Evolutionary conservation across 2,888 invertebrate species (phyloP), one percentile per base, ranked within the genome.

Genomic region (Yponomeuta evonymella): DNA sequence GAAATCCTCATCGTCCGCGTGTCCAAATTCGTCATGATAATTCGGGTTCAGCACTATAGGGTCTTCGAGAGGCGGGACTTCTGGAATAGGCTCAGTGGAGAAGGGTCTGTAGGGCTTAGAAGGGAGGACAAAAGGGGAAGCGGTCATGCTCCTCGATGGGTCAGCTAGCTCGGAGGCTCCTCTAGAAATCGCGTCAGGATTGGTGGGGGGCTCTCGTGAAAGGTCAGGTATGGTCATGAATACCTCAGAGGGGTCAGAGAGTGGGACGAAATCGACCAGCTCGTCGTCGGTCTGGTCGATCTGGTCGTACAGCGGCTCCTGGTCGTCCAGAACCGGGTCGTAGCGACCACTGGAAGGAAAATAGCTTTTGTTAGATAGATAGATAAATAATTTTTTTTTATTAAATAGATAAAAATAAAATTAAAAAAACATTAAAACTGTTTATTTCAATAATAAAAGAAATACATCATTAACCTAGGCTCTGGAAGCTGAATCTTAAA

Each of bases 271-370:
- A 85, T 86, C 85, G 75, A 83, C 84, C 85, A 43, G 15, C 51
- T 58, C 51, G 51, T 58, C 15, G 51, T 58, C 51, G 3, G 51
- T 58, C 51, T 58, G 85, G 77, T 87, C 86, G 82, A 82, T 82
- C 76, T 79, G 77, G 73, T 88, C 85, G 85, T 82, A 86, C 33
- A 85, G 79, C 74, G 83, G 83, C 79, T 89, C 89, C 77, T 79
- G 82, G 73, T 90, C 86, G 85, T 90, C 89, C 74, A 89, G 77
- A 67, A 89, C 87, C 75, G 87, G 88, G 78, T 89, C 89, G 87
- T 90, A 89, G 70, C 87, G 89, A 75, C 90, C 91, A 80, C 91
- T 91, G 85, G 0, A 79, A 74, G 83, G 74, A 79, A 78, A 70
- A 71, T 67, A 74, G 5, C 5, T 5, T 43, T 43, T 43, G 43